Base-by-base conservation (phyloP, 2,797 vertebrate genomes). In the Pseudotriccus pelzelni region DNA sequence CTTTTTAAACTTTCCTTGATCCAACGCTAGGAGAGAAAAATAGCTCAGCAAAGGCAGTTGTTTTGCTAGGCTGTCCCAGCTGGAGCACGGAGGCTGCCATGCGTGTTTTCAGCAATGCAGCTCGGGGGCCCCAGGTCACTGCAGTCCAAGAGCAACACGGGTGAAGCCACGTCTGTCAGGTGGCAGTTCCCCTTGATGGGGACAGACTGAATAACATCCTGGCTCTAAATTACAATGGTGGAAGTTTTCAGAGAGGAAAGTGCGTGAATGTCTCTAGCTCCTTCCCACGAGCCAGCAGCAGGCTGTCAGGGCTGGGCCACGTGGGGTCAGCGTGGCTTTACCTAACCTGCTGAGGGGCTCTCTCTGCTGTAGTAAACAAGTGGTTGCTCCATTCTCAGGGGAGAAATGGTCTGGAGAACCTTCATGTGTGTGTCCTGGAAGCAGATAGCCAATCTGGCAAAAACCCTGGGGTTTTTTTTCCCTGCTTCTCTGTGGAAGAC, bases 91-190 rank as follows among this genome's bases (percentile, higher is more conserved):
- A 21, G 50, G 32, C 32, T 75, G 70, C 13, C 56, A n/a, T 15
- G 8, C 32, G n/a, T 22, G 32, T 14, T 37, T 44, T 41, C 30
- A 49, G 53, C 47, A 27, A 3, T n/a, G n/a, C 16, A 22, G 28
- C 15, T 6, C 10, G 6, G 0, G 3, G 21, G 18, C 25, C 20
- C 11, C 25, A 2, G 1, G 44, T 22, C 10, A 15, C 41, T 0
- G 1, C 25, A 6, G 14, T 17, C 15, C 41, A 30, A 32, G 32
- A 43, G 41, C 23, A 66, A 22, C 4, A 3, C 1, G 2, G 49
- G 28, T 56, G 72, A 69, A 60, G 13, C 56, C 23, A 30, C 5
- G 6, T 83, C 72, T 53, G 32, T 39, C 72, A 84, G 41, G 50
- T 60, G 44, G 30, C 39, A 13, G 8, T 34, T 49, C 32, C 19